Evolutionary conservation across 2,113 vertebrate species (phyloP).

Genomic region (Apistogramma diplotaenia): DNA sequence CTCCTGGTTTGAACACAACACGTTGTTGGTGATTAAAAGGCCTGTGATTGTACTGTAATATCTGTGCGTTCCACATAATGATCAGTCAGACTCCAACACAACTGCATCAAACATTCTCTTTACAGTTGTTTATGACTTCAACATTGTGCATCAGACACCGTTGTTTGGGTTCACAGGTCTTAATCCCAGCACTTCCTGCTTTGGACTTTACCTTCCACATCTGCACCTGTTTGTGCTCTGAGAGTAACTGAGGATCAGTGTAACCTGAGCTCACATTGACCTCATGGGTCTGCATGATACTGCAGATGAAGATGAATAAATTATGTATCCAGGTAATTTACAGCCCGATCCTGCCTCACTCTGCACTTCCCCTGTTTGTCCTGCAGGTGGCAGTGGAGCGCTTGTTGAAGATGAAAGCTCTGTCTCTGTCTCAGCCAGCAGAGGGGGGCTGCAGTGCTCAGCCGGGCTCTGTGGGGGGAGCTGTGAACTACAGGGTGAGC

Average conservation of each 20-base stretch:
- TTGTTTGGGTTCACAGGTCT: background rate
- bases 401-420: constrained; percentile 88
- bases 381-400: constrained; percentile 89
- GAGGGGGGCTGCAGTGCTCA: constrained; percentile 28
- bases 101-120: too few species aligned
- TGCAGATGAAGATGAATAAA: fast-evolving
- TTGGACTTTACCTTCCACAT: background rate
- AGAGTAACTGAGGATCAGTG: background rate
- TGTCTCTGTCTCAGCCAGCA: constrained; percentile 63
- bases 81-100: too few species aligned
- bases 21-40: background rate
- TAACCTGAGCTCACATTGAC: fast-evolving
- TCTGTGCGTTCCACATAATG: too few species aligned
- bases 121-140: too few species aligned
- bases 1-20: too few species aligned
- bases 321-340: background rate
- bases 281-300: background rate
- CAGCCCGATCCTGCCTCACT: too few species aligned
- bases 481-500: constrained; percentile 57
- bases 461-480: constrained; percentile 14
- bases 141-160: too few species aligned
- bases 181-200: background rate
- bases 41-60: too few species aligned
- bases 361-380: background rate
- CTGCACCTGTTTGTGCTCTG: background rate